phyloP scores from a whole-genome alignment of 2,797 vertebrate genomes.

The Pelodytes ibericus region DNA sequence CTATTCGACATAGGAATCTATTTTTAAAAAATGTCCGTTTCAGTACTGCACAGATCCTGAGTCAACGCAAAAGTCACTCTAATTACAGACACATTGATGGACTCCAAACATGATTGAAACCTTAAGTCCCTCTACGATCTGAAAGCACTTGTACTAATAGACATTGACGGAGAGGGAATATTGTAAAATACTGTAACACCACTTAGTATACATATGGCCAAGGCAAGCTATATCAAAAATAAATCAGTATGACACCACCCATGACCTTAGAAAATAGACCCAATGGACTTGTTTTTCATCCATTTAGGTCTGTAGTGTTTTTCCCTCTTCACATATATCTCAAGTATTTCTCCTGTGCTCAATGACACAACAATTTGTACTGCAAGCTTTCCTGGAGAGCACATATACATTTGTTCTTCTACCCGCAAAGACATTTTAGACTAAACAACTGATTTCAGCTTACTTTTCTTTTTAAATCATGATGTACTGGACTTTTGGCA shows the following conservation, averaged over 20 bases:
- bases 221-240: not conserved
- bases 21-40: too few species aligned
- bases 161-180: not conserved
- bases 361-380: not conserved
- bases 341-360: not conserved
- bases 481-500: slow-evolving; percentile 15
- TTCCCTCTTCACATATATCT: not conserved
- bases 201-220: not conserved
- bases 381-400: not conserved
- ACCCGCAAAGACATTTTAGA: not conserved
- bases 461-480: slow-evolving; percentile 17
- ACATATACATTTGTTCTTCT: not conserved
- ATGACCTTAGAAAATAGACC: not conserved
- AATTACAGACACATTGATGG: too few species aligned
- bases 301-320: not conserved
- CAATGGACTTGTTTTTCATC: not conserved
- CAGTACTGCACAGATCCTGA: too few species aligned
- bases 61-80: too few species aligned
- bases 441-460: not conserved
- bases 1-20: too few species aligned
- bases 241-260: not conserved
- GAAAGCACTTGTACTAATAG: too few species aligned
- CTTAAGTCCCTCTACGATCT: too few species aligned
- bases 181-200: not conserved
- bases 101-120: too few species aligned